Evolutionary conservation across 2,113 vertebrate species (phyloP).

Genomic region (Casuarius casuarius): DNA sequence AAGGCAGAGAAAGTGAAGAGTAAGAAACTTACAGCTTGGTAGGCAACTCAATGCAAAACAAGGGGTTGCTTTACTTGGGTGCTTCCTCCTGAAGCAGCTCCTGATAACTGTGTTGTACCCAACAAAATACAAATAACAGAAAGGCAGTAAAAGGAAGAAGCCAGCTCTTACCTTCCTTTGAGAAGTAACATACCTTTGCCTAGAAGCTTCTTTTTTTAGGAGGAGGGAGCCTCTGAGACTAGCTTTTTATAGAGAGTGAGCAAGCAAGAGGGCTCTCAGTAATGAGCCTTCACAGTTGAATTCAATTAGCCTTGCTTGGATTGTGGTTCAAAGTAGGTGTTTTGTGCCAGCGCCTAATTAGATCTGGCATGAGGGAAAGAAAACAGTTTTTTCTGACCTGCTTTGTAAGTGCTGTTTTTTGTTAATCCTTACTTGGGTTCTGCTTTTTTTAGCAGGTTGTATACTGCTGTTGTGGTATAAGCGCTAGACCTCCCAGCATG

Average conservation of each 20-base stretch:
- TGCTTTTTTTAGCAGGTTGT: neutral
- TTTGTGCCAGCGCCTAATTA: neutral
- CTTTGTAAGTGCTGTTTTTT: neutral
- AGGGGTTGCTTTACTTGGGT: neutral
- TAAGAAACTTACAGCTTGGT: neutral
- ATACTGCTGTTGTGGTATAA: neutral
- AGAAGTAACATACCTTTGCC: fast-evolving
- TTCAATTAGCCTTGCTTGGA: neutral
- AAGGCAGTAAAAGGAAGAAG: fast-evolving
- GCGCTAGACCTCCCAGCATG: neutral
- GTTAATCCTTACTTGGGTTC: neutral
- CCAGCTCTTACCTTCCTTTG: neutral
- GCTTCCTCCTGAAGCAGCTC: neutral
- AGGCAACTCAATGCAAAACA: neutral
- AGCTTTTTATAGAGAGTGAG: neutral
- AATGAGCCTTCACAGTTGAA: neutral
- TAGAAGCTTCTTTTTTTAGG: neutral
- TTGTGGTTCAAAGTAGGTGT: neutral
- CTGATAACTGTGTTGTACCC: neutral
- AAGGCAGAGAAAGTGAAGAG: neutral
- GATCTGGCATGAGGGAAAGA: neutral
- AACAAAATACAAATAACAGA: neutral
- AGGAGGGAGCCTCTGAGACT: fast-evolving
- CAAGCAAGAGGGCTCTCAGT: neutral
- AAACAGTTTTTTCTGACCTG: fast-evolving